Percentiles rank a stretch among this genome's conserved stretches.
Conservation (phyloP, 1,140 invertebrate genomes). For the Leucophenga varia region DNA sequence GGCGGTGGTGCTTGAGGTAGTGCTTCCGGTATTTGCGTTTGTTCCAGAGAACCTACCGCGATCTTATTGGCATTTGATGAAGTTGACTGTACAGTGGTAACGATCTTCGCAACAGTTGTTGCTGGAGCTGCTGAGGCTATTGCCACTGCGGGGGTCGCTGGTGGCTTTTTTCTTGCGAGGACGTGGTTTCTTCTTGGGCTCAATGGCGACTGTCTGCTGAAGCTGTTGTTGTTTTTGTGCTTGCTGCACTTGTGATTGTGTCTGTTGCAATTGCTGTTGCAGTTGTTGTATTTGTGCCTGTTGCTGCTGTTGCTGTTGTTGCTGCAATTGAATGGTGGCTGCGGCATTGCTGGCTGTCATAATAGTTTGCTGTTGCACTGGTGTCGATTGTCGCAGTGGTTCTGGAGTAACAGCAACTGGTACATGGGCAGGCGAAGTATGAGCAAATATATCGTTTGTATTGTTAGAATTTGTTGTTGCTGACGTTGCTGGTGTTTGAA, state of each 20-base stretch:
- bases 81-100: conserved; percentile 16
- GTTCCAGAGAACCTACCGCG: background rate
- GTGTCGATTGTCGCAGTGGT: conserved; percentile 42
- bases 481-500: conserved; percentile 42
- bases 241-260: conserved; percentile 41
- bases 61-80: background rate
- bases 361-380: conserved; percentile 34
- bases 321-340: conserved; percentile 45
- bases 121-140: conserved; percentile 6
- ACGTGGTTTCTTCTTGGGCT: conserved; percentile 48
- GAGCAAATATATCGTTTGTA: conserved; percentile 33
- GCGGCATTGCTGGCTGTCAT: conserved; percentile 4
- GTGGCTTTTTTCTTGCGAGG: conserved; percentile 37
- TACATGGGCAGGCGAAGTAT: conserved; percentile 41
- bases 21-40: background rate
- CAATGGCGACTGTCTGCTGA: conserved; percentile 7
- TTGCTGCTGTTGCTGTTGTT: conserved; percentile 45
- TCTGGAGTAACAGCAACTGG: conserved; percentile 43
- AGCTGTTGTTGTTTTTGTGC: conserved; percentile 31
- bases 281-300: conserved; percentile 40
- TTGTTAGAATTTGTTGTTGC: conserved; percentile 6
- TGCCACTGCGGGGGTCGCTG: conserved; percentile 2
- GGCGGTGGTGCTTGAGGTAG: conserved; percentile 5
- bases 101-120: conserved; percentile 13
- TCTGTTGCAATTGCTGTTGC: conserved; percentile 39